A percentile compares a stretch with the other conserved stretches of the same genome.
phyloP scores from a whole-genome alignment of 2,888 invertebrate genomes.

The Tetropium fuscum region DNA sequence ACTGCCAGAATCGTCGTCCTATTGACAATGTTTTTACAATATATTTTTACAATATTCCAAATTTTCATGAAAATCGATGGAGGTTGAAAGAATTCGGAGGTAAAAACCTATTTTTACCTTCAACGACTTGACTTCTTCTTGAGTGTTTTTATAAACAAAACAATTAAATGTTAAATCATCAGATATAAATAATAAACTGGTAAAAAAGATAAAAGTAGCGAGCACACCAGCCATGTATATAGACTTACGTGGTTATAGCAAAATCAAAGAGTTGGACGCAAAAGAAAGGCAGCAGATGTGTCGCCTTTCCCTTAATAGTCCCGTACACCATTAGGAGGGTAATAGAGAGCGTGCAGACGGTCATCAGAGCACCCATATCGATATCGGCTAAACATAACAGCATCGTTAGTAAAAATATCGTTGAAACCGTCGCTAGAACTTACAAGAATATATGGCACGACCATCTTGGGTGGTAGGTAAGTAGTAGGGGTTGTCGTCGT shows the following conservation, averaged over 20 bases:
- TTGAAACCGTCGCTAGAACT: conserved; percentile 64
- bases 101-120: too few species aligned
- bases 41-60: too few species aligned
- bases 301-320: conserved; percentile 84
- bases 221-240: too few species aligned
- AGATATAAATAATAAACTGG: too few species aligned
- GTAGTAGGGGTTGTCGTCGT: conserved; percentile 69
- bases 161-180: too few species aligned
- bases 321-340: conserved; percentile 90
- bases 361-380: conserved; percentile 84
- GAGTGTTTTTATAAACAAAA: too few species aligned
- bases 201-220: too few species aligned
- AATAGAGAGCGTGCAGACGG: conserved; percentile 85
- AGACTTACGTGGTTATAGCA: conserved; percentile 84
- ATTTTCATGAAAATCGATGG: too few species aligned
- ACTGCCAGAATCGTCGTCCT: too few species aligned
- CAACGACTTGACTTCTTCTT: too few species aligned
- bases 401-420: conserved; percentile 8
- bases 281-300: conserved; percentile 90
- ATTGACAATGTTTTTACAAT: too few species aligned
- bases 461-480: conserved; percentile 70
- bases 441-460: conserved; percentile 76
- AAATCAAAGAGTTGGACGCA: conserved; percentile 92
- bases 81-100: too few species aligned
- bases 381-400: conserved; percentile 79